Percentiles rank a stretch among this genome's conserved stretches.
phyloP scores from a whole-genome alignment of 2,797 vertebrate species.

The Lagocephalus sceleratus region DNA sequence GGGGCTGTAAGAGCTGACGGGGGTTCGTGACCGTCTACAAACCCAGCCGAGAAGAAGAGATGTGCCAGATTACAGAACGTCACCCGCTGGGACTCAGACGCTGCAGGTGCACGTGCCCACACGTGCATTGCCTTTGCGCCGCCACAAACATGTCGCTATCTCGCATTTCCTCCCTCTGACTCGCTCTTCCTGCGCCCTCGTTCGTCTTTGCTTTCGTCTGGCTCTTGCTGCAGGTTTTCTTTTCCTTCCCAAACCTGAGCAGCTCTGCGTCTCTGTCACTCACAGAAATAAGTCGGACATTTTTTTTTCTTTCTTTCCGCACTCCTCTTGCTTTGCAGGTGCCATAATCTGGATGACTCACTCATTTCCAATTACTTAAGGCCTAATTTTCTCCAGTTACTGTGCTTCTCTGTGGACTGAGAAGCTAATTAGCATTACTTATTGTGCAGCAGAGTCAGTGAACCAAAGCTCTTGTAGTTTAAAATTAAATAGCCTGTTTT shows the following conservation, averaged over 20 bases:
- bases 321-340: conserved; percentile 20
- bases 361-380: conserved; percentile 47
- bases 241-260: conserved; percentile 22
- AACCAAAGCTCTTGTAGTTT: conserved; percentile 40
- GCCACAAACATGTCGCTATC: conserved; percentile 37
- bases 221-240: conserved; percentile 4
- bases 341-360: conserved; percentile 36
- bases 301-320: conserved; percentile 29
- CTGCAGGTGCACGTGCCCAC: conserved; percentile 52
- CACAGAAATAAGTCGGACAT: conserved; percentile 16
- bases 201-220: conserved; percentile 21
- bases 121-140: conserved; percentile 50
- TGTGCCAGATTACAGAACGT: conserved; percentile 72
- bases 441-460: conserved; percentile 34
- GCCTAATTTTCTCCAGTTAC: conserved; percentile 45
- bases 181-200: conserved; percentile 30
- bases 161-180: conserved; percentile 40
- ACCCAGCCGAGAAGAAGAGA: conserved; percentile 61
- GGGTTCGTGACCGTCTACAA: conserved; percentile 38
- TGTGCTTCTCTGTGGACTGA: conserved; percentile 41
- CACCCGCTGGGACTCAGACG: conserved; percentile 63
- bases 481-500: conserved; percentile 59
- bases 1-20: conserved; percentile 50
- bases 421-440: conserved; percentile 50
- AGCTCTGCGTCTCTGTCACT: conserved; percentile 25